A percentile compares a stretch with the other conserved stretches of the same genome.
Evolutionary conservation across 2,888 invertebrate species (phyloP).

Genomic region (Lepidocyrtinus sp.): DNA sequence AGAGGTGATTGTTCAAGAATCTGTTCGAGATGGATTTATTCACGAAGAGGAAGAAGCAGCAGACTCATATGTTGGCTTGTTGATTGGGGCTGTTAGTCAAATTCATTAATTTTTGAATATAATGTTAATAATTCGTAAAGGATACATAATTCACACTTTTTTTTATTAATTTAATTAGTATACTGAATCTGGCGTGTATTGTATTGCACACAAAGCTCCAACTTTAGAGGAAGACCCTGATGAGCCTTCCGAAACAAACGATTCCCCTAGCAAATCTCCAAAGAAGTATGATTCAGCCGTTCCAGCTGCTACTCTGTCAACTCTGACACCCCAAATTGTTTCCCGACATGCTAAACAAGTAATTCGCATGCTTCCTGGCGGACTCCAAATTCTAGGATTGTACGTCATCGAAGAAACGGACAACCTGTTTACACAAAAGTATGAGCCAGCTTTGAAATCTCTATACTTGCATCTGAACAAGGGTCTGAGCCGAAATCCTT

Average conservation of each 20-base stretch:
- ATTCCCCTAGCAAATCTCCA: conserved; percentile 26
- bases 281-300: conserved; percentile 14
- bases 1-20: conserved; percentile 57
- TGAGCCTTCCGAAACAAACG: conserved; percentile 30
- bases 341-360: conserved; percentile 68
- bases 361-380: conserved; percentile 91
- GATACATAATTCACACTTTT: too few relatives aligned
- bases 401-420: conserved; percentile 78
- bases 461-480: conserved; percentile 78
- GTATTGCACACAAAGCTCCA: conserved; percentile 65
- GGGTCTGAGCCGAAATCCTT: conserved; percentile 68
- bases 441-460: conserved; percentile 76
- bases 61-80: conserved; percentile 61
- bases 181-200: conserved; percentile 59
- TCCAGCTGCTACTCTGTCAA: conserved; percentile 33
- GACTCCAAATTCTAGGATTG: conserved; percentile 87
- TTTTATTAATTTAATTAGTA: conserved; percentile 45
- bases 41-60: conserved; percentile 34
- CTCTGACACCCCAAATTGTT: conserved; percentile 47
- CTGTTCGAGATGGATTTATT: conserved; percentile 58
- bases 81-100: conserved; percentile 67
- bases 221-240: conserved; percentile 63
- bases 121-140: background rate
- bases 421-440: conserved; percentile 76
- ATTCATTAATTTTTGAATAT: background rate